Conservation (phyloP, 2,797 vertebrate genomes). For the Mus caroli region DNA sequence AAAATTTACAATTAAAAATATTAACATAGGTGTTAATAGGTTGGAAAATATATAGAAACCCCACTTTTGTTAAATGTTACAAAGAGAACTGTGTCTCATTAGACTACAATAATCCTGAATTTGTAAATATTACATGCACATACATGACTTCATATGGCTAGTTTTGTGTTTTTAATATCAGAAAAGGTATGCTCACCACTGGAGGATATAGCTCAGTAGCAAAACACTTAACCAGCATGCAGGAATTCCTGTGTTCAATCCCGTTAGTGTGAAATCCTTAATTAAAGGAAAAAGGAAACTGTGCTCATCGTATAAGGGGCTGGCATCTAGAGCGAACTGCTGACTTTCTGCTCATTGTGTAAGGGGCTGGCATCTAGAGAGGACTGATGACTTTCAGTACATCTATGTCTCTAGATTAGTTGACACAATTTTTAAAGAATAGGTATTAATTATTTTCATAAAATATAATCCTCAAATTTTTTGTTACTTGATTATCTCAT, state of each 20-base stretch:
- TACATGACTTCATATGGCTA: background rate
- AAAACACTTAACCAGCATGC: background rate
- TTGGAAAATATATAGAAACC: background rate
- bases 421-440: background rate
- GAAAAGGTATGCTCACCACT: background rate
- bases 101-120: background rate
- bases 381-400: background rate
- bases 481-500: constrained; percentile 24
- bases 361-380: background rate
- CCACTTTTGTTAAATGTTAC: background rate
- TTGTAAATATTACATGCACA: background rate
- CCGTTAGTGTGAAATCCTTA: background rate
- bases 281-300: background rate
- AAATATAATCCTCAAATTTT: background rate
- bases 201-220: background rate
- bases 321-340: background rate
- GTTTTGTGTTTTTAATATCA: background rate
- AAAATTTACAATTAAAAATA: background rate
- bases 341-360: background rate
- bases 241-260: background rate
- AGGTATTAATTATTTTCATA: constrained; percentile 3
- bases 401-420: background rate
- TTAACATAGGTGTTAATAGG: background rate
- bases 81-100: background rate
- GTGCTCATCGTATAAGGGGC: background rate